Conservation (phyloP, 2,797 vertebrate species). For the Chrysolophus pictus region DNA sequence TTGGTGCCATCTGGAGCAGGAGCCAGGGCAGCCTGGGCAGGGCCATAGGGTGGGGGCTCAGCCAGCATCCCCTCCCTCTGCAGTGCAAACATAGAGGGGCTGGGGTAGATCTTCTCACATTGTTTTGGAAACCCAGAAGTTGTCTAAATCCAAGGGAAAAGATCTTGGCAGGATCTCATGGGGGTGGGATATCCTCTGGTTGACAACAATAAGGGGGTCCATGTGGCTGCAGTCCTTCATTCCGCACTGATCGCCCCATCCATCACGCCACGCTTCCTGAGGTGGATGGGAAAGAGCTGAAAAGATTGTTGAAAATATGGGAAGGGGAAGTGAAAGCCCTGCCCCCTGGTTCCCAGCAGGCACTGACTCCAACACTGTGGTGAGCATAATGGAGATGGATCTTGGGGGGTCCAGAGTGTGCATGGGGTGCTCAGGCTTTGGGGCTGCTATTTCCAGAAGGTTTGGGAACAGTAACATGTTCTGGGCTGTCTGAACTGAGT, state of each 20-base stretch:
- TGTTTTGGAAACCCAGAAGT: not conserved
- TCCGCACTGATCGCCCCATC: accelerated
- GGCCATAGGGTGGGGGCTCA: not conserved
- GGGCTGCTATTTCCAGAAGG: not conserved
- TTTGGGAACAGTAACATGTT: not conserved
- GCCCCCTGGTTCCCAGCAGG: conserved; percentile 32
- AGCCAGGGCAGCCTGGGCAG: not conserved
- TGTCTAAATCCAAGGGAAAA: not conserved
- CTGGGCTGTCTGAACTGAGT: not conserved
- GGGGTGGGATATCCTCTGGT: not conserved
- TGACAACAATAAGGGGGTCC: not conserved
- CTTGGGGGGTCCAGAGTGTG: not conserved
- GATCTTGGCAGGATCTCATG: not conserved
- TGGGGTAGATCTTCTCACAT: not conserved
- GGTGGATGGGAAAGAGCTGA: not conserved
- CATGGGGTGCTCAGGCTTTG: not conserved
- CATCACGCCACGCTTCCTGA: conserved; percentile 50
- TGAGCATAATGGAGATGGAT: not conserved
- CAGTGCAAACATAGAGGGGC: not conserved
- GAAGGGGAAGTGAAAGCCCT: conserved; percentile 19
- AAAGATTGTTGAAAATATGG: not conserved
- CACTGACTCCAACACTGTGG: not conserved
- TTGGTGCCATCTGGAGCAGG: not conserved
- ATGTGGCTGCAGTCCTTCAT: not conserved
- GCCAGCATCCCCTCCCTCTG: not conserved